These are phyloP conservation scores for Cephus spinipes DNA, from an alignment of 2,888 invertebrate species.

Conservation along the genomic window DNA sequence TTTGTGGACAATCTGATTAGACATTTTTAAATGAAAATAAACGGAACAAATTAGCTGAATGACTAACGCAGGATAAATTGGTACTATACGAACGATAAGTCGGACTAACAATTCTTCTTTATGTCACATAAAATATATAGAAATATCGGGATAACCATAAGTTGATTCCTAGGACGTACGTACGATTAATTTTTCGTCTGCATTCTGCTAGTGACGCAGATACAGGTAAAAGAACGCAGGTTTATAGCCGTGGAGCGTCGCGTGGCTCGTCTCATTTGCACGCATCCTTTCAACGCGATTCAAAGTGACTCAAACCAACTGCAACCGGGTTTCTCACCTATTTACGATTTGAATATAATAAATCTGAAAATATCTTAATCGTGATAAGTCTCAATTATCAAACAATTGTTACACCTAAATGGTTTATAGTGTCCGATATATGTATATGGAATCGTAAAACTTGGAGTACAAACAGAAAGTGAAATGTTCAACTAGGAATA, in stretches of 20 bases:
- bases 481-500: background rate
- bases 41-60: background rate
- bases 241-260: conserved; percentile 47
- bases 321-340: background rate
- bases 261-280: conserved; percentile 48
- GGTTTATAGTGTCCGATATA: background rate
- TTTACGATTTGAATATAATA: background rate
- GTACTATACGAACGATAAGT: background rate
- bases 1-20: background rate
- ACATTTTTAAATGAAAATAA: background rate
- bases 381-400: background rate
- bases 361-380: background rate
- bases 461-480: background rate
- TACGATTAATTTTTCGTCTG: conserved; percentile 19
- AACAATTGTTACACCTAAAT: background rate
- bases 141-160: background rate
- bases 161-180: background rate
- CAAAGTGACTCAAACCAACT: background rate
- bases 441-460: background rate
- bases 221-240: conserved; percentile 36
- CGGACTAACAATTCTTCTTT: background rate
- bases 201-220: conserved; percentile 36
- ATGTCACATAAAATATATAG: background rate
- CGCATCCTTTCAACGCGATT: conserved; percentile 23
- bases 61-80: background rate